Evolutionary conservation across 2,797 vertebrate species (phyloP).

Genomic region (Tragelaphus eurycerus): DNA sequence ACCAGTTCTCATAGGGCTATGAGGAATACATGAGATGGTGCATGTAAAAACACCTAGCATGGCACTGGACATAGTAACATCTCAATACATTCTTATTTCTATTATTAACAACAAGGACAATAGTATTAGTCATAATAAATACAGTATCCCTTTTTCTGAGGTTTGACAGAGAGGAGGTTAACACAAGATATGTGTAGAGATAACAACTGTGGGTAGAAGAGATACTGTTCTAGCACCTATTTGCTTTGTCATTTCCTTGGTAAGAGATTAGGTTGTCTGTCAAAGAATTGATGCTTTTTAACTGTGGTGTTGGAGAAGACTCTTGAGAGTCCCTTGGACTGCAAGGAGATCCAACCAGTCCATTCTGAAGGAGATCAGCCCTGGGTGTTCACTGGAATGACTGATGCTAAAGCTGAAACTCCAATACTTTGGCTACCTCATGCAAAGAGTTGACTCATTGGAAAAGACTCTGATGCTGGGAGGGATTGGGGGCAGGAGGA

Average conservation of each 20-base stretch:
- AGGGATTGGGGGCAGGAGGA: too few relatives aligned
- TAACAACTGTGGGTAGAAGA: background rate
- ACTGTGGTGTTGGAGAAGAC: too few relatives aligned
- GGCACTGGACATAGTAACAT: constrained; percentile 10
- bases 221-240: background rate
- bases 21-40: background rate
- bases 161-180: background rate
- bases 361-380: too few relatives aligned
- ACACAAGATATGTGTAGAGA: background rate
- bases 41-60: background rate
- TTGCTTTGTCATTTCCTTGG: background rate
- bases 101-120: background rate
- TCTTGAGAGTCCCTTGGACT: too few relatives aligned
- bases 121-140: background rate
- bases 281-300: too few relatives aligned
- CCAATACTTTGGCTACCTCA: too few relatives aligned
- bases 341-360: too few relatives aligned
- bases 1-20: background rate
- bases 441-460: too few relatives aligned
- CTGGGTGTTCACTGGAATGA: too few relatives aligned
- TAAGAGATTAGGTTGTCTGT: background rate
- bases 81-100: background rate
- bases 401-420: too few relatives aligned
- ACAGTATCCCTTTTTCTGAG: background rate
- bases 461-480: too few relatives aligned